Evolutionary conservation across 2,797 vertebrate species (phyloP).

Genomic region (Labeo calbasu): DNA sequence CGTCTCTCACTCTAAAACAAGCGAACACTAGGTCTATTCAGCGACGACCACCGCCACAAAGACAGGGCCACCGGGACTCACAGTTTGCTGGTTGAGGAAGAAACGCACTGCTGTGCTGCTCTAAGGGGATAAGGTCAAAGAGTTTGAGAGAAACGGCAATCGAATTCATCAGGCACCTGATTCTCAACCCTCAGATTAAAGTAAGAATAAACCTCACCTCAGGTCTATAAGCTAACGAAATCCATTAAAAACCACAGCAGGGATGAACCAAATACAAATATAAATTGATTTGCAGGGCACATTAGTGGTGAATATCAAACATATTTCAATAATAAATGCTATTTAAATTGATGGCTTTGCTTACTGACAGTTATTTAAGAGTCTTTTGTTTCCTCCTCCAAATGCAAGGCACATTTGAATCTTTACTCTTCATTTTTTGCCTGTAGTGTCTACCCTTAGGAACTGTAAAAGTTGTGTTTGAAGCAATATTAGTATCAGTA

Average conservation of each 20-base stretch:
- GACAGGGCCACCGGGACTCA: constrained; percentile 17
- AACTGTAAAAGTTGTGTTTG: neutral
- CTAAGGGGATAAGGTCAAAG: constrained; percentile 3
- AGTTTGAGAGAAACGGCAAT: neutral
- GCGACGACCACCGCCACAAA: neutral
- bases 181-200: neutral
- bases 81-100: neutral
- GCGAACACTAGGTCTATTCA: constrained; percentile 52
- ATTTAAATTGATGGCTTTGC: constrained; percentile 6
- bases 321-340: neutral
- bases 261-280: neutral
- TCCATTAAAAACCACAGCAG: constrained; percentile 23
- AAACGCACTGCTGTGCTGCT: constrained; percentile 11
- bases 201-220: neutral
- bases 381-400: neutral
- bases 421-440: neutral
- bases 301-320: neutral
- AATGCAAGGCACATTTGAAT: neutral
- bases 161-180: neutral
- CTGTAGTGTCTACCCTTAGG: neutral
- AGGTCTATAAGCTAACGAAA: constrained; percentile 27
- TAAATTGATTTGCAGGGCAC: constrained; percentile 8
- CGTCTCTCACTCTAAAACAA: constrained; percentile 14
- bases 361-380: neutral
- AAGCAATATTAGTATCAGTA: neutral